Conservation (phyloP, 2,113 vertebrate species). For the Rhinichthys klamathensis region DNA sequence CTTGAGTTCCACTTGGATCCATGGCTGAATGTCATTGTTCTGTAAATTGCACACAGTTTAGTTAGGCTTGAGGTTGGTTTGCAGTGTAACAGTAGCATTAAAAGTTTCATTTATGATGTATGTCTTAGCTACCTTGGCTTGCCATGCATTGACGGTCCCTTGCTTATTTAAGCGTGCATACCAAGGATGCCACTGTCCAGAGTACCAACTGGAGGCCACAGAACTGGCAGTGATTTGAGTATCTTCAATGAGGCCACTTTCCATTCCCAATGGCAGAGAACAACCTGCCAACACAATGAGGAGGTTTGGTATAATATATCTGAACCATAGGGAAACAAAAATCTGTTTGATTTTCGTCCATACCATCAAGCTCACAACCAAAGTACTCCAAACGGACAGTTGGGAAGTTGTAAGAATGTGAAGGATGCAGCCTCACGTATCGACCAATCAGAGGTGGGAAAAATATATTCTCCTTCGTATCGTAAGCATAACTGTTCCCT, state of each 20-base stretch:
- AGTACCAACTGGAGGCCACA: constrained; percentile 74
- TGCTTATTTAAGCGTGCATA: constrained; percentile 82
- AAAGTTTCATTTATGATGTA: not conserved
- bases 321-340: not conserved
- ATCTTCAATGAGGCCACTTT: constrained; percentile 76
- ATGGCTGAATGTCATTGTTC: constrained; percentile 83
- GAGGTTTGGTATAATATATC: not conserved
- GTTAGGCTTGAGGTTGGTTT: not conserved
- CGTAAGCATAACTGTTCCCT: constrained; percentile 82
- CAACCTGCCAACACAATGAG: constrained; percentile 75
- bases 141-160: constrained; percentile 84
- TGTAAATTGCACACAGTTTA: constrained; percentile 58
- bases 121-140: constrained; percentile 80
- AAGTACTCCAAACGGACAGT: constrained; percentile 90
- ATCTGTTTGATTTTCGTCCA: constrained; percentile 47
- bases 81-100: not conserved
- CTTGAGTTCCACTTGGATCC: constrained; percentile 90
- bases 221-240: constrained; percentile 83
- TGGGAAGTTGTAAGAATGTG: constrained; percentile 75
- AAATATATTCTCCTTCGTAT: constrained; percentile 80
- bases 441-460: constrained; percentile 89
- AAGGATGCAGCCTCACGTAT: constrained; percentile 87
- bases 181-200: constrained; percentile 76
- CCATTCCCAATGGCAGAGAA: constrained; percentile 86
- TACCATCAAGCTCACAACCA: constrained; percentile 92